These are phyloP conservation scores for Carposina sasakii DNA, from an alignment of 1,140 invertebrate genomes.

Conservation along the genomic window DNA sequence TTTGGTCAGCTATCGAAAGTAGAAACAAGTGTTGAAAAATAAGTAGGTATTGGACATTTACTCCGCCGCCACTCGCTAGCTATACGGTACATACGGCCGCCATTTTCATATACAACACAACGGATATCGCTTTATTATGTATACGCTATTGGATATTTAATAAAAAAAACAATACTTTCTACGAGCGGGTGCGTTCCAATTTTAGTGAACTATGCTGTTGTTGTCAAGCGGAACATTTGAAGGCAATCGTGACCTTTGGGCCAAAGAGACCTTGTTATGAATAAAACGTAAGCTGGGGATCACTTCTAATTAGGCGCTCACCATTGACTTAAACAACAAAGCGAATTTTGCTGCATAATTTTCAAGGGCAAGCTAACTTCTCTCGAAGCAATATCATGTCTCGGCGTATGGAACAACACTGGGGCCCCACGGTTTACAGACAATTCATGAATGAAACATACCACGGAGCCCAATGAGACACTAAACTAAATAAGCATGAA, in stretches of 20 bases:
- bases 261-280: slow-evolving; percentile 32
- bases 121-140: too few relatives aligned
- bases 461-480: slow-evolving; percentile 29
- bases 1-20: too few relatives aligned
- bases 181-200: slow-evolving; percentile 62
- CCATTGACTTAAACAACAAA: too few relatives aligned
- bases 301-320: too few relatives aligned
- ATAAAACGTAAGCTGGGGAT: slow-evolving; percentile 43
- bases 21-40: too few relatives aligned
- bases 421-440: slow-evolving; percentile 28
- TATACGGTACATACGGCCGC: slow-evolving; percentile 28
- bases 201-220: slow-evolving; percentile 52
- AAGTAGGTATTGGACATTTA: too few relatives aligned
- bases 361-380: slow-evolving; percentile 66
- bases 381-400: slow-evolving; percentile 29
- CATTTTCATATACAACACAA: slow-evolving; percentile 37
- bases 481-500: slow-evolving; percentile 31
- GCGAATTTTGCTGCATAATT: slow-evolving; percentile 68
- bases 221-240: slow-evolving; percentile 45
- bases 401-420: slow-evolving; percentile 37
- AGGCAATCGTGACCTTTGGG: slow-evolving; percentile 27
- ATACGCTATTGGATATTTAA: slow-evolving; percentile 48
- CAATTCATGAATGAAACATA: slow-evolving; percentile 63
- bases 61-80: too few relatives aligned
- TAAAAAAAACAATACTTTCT: slow-evolving; percentile 65